Percentiles rank a stretch among this genome's conserved stretches.
Evolutionary conservation across 92 coral and sea anemone genomes (phyloP).

Genomic region (Palythoa grandiflora): DNA sequence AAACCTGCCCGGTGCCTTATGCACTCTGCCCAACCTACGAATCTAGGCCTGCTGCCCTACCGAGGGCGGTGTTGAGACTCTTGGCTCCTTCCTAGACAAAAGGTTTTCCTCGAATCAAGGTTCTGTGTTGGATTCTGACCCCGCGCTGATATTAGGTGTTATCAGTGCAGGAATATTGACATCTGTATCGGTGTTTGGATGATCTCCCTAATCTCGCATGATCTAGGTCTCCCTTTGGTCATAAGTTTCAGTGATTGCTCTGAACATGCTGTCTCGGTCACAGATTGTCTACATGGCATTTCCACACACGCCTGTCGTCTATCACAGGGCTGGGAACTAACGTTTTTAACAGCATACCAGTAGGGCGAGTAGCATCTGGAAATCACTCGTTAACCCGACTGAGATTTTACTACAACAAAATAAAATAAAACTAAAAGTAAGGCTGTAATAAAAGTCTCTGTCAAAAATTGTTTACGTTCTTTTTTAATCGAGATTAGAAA

Average conservation of each 20-base stretch:
- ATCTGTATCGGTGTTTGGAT: not conserved
- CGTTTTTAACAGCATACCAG: no score
- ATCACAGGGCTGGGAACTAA: no score
- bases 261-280: constrained; percentile 21
- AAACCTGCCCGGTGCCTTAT: constrained; percentile 22
- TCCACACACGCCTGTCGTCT: constrained; percentile 56
- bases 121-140: no score
- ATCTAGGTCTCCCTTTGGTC: not conserved
- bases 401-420: no score
- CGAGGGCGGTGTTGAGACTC: not conserved
- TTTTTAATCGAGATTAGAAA: no score
- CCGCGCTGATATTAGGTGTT: not conserved
- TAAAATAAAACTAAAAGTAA: no score
- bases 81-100: not conserved
- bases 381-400: no score
- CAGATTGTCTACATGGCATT: constrained; percentile 31
- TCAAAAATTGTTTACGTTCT: no score
- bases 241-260: not conserved
- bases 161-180: not conserved
- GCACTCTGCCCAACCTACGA: not conserved
- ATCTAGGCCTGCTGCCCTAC: not conserved
- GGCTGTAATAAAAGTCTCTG: no score
- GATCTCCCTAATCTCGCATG: not conserved
- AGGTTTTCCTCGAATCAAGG: not conserved
- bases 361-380: no score